Base-by-base conservation (phyloP, 2,113 vertebrate genomes). In the Notarius quadriscutis region DNA sequence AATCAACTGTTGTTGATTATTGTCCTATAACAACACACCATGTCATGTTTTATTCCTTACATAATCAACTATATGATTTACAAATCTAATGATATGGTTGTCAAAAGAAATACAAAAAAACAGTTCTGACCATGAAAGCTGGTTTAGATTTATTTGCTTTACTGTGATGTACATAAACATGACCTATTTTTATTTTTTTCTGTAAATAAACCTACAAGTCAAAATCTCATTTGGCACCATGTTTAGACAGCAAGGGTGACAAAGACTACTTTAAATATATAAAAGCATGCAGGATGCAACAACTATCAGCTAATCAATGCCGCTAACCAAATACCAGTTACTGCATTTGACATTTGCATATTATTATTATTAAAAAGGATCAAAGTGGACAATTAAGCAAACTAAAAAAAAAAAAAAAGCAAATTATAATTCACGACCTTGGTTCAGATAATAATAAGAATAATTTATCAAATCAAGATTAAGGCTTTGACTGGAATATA, bases 71-170 rank as follows among this genome's bases (percentile, higher is more conserved):
- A 74, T 72, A 27, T 50, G 25, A 18, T 15, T 80, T 30, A 22
- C 5, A 41, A 51, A 34, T 60, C 5, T 48, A 63, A 71, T 74
- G 48, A 74, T 34, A 78, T 77, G 27, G 53, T 62, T 58, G 20
- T 78, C 25, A 50, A 34, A 58, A 83, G 15, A 34, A 85, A 85
- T 51, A 85, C 51, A 82, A 83, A 85, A 41, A 81, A 57, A 1
- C 69, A 75, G 48, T 80, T 78, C 63, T 63, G 79, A 62, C n/a
- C 91, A 91, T 93, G 91, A 67, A 90, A 93, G 84, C 89, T 80
- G 93, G 90, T 89, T 92, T 89, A 83, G 58, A 87, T 88, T 89
- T 90, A 90, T 95, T 95, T 95, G 92, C 93, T 93, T 92, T 81
- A 48, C 84, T 91, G 80, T 92, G 87, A 92, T 89, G 90, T 91